Conservation (phyloP, 2,113 vertebrate species). For the Brevimyrus niger region DNA sequence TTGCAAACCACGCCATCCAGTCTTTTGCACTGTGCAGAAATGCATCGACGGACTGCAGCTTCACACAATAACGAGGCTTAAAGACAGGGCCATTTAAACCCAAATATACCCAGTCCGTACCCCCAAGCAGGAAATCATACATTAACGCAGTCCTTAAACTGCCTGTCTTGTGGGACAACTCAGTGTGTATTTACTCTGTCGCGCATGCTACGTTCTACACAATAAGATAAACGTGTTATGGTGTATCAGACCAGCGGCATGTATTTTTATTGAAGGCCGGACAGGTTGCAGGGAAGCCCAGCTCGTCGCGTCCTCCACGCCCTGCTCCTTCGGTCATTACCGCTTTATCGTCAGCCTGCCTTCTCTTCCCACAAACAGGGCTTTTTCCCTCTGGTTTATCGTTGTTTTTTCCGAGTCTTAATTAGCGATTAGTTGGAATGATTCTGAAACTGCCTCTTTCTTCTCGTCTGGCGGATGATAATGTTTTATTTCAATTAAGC, state of each 20-base stretch:
- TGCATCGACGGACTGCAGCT: not conserved
- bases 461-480: slow-evolving; percentile 12
- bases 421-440: slow-evolving; percentile 16
- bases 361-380: not conserved
- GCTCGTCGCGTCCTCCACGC: not conserved
- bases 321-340: not conserved
- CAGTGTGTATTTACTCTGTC: not conserved
- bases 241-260: not conserved
- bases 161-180: not conserved
- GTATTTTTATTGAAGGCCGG: not conserved
- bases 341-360: not conserved
- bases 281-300: not conserved
- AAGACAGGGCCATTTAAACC: not conserved
- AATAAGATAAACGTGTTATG: not conserved
- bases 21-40: not conserved
- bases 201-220: not conserved
- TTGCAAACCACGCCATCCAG: not conserved
- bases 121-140: not conserved
- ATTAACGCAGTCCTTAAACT: not conserved
- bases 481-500: slow-evolving; percentile 21
- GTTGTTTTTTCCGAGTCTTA: slow-evolving; percentile 9
- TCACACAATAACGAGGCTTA: not conserved
- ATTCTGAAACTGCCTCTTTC: slow-evolving; percentile 12
- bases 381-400: not conserved
- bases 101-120: not conserved